Percentiles rank a stretch among this genome's conserved stretches.
These are phyloP conservation scores for Vireo altiloquus DNA, from an alignment of 2,113 vertebrate species.

Conservation along the genomic window DNA sequence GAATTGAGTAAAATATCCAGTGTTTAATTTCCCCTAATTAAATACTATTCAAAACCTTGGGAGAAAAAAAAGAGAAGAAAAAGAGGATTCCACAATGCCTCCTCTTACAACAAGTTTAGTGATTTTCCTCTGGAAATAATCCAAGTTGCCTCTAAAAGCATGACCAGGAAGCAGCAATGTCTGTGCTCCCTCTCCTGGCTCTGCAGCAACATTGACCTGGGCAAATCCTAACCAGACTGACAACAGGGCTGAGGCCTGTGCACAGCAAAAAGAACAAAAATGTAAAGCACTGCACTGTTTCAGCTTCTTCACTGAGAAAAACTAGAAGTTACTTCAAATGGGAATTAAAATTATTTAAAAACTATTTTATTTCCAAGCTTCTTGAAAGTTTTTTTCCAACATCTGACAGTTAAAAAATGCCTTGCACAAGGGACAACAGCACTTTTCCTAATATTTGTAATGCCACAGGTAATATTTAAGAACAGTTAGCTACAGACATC, in stretches of 20 bases:
- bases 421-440: neutral
- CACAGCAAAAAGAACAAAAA: neutral
- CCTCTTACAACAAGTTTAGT: neutral
- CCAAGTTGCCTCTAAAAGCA: neutral
- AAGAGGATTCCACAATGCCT: neutral
- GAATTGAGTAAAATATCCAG: neutral
- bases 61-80: neutral
- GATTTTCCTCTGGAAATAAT: neutral
- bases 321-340: neutral
- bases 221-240: neutral
- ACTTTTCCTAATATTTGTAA: neutral
- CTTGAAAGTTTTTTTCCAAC: neutral
- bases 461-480: neutral
- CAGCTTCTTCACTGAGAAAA: neutral
- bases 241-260: neutral
- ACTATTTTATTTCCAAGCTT: neutral
- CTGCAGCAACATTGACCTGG: neutral
- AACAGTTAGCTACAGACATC: neutral
- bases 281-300: fast-evolving
- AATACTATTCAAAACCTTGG: neutral
- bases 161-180: neutral
- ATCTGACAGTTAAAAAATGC: neutral
- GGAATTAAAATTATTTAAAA: neutral
- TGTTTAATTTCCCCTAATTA: neutral
- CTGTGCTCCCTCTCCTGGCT: constrained; percentile 75